Conservation (phyloP, 2,888 invertebrate species). For the Leuctra nigra region DNA sequence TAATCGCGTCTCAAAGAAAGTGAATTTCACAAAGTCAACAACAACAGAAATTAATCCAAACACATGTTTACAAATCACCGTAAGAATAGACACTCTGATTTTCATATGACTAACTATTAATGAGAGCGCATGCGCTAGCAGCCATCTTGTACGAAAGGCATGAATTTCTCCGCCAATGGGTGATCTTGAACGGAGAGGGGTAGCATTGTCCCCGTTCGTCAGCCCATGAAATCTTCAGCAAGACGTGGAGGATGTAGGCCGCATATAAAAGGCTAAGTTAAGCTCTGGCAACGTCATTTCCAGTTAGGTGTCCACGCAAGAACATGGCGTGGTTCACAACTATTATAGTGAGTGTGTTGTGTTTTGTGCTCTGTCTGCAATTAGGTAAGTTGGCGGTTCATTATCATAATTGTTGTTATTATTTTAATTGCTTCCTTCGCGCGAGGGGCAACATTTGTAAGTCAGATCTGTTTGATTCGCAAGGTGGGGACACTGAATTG, state of each 20-base stretch:
- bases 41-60: no score
- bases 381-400: constrained; percentile 24
- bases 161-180: constrained; percentile 25
- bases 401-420: not conserved
- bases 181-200: constrained; percentile 23
- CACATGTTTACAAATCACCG: no score
- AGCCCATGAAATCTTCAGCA: constrained; percentile 18
- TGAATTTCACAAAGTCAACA: no score
- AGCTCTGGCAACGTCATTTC: constrained; percentile 23
- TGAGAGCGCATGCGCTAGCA: no score
- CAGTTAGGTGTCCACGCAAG: constrained; percentile 22
- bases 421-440: not conserved
- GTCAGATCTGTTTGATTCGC: no score
- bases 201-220: constrained; percentile 25
- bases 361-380: constrained; percentile 21
- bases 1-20: no score
- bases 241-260: constrained; percentile 24
- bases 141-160: no score
- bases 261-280: constrained; percentile 24
- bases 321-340: constrained; percentile 27
- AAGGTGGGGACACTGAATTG: no score
- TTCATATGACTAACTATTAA: no score
- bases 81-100: no score
- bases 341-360: constrained; percentile 20
- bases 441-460: not conserved